Percentiles rank a stretch among this genome's conserved stretches.
These are phyloP conservation scores for Myanophis thanlyinensis DNA, from an alignment of 2,113 vertebrate genomes.

Conservation along the genomic window DNA sequence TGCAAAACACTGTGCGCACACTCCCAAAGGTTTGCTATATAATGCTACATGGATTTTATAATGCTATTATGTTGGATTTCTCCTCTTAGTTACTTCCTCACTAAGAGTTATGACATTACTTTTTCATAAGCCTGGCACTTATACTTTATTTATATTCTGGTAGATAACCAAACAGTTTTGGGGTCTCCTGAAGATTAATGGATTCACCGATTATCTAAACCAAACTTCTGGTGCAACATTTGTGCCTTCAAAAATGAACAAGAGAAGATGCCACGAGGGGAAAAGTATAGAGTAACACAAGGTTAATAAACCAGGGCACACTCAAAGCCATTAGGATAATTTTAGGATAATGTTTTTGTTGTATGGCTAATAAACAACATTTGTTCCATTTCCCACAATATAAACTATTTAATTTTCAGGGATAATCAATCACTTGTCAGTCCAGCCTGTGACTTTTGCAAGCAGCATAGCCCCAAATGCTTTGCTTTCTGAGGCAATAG, in stretches of 20 bases:
- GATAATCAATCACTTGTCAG: not conserved
- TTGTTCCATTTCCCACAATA: not conserved
- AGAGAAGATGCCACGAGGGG: not conserved
- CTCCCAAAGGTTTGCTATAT: not conserved
- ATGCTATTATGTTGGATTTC: not conserved
- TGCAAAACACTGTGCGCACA: not conserved
- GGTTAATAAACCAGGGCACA: not conserved
- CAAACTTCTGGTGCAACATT: not conserved
- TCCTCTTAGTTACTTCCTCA: not conserved
- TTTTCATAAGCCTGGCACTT: not conserved
- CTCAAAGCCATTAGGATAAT: rapidly evolving
- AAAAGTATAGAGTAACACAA: not conserved
- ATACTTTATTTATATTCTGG: not conserved
- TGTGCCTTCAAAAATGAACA: not conserved
- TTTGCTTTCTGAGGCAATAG: not conserved
- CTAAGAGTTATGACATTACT: not conserved
- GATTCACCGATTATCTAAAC: not conserved
- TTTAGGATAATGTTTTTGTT: constrained; percentile 6
- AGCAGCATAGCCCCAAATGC: not conserved
- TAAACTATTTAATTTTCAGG: constrained; percentile 1
- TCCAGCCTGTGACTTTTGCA: not conserved
- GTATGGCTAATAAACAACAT: not conserved
- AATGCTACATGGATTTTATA: not conserved
- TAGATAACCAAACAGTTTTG: not conserved
- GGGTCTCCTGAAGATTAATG: not conserved